phyloP scores from a whole-genome alignment of 2,113 vertebrate genomes.

The Mesembrinibis cayennensis region DNA sequence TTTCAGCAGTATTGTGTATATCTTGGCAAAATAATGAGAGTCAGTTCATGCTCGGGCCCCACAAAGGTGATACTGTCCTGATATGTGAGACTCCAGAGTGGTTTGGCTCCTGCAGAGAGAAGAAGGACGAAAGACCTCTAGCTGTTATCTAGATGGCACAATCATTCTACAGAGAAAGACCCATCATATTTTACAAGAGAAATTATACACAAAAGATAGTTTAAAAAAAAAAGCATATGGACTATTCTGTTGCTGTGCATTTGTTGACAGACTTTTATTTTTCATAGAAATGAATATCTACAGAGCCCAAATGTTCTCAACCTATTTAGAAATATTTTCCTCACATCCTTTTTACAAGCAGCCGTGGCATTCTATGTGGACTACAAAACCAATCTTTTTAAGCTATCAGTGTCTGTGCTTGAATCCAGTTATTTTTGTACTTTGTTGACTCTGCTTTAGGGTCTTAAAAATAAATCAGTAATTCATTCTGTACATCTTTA shows the following conservation, averaged over 20 bases:
- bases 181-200: constrained; percentile 21
- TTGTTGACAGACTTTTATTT: constrained; percentile 54
- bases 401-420: background rate
- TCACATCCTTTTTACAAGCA: constrained; percentile 21
- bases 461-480: constrained; percentile 34
- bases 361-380: background rate
- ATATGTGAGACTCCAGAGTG: background rate
- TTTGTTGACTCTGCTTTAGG: constrained; percentile 24
- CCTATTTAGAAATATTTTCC: background rate
- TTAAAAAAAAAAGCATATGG: background rate
- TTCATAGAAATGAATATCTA: constrained; percentile 35
- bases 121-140: background rate
- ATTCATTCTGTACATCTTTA: background rate
- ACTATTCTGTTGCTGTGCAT: background rate
- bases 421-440: background rate
- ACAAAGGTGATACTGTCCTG: constrained; percentile 15
- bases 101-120: background rate
- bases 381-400: constrained; percentile 15
- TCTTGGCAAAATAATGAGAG: constrained; percentile 33
- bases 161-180: constrained; percentile 14
- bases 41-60: background rate
- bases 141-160: background rate
- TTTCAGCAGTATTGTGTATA: background rate
- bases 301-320: background rate
- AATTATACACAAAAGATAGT: constrained; percentile 28